A percentile compares a stretch with the other conserved stretches of the same genome.
Conservation (phyloP, 2,888 invertebrate species). For the Stenodema calcarata region DNA sequence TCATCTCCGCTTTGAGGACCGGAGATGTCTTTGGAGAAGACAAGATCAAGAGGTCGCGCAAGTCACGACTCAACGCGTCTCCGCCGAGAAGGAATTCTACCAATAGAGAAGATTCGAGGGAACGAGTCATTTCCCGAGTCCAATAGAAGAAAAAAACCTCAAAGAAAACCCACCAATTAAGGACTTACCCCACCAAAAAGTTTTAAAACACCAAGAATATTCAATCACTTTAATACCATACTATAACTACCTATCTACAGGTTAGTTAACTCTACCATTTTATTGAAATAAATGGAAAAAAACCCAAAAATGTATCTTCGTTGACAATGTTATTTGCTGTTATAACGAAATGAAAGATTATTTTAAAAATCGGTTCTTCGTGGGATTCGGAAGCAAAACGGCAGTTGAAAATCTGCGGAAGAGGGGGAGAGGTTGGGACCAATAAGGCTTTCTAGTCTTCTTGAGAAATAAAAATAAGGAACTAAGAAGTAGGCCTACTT, state of each 20-base stretch:
- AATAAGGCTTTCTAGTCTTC: not conserved
- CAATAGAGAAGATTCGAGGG: conserved; percentile 71
- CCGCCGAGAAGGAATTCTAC: conserved; percentile 67
- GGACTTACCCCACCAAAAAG: conserved; percentile 4
- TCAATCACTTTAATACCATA: not conserved
- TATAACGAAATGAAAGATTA: conserved; percentile 13
- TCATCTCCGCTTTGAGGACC: conserved; percentile 91
- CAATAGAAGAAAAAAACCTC: not conserved
- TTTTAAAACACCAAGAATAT: not conserved
- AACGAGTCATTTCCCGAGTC: conserved; percentile 60
- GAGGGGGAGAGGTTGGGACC: not conserved
- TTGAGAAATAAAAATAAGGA: not conserved
- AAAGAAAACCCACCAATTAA: not conserved
- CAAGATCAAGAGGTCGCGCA: conserved; percentile 83
- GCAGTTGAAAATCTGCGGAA: not conserved
- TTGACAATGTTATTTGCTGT: conserved; percentile 20
- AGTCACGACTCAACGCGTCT: conserved; percentile 69
- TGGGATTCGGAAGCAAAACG: not conserved
- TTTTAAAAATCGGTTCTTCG: too few relatives aligned
- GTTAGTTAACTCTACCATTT: not conserved
- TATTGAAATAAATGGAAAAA: not conserved
- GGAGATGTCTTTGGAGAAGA: conserved; percentile 96
- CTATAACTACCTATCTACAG: not conserved
- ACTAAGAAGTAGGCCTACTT: too few relatives aligned
- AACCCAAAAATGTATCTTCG: conserved; percentile 1